These are phyloP conservation scores for Uria lomvia DNA, from an alignment of 2,113 vertebrate genomes.

Conservation along the genomic window DNA sequence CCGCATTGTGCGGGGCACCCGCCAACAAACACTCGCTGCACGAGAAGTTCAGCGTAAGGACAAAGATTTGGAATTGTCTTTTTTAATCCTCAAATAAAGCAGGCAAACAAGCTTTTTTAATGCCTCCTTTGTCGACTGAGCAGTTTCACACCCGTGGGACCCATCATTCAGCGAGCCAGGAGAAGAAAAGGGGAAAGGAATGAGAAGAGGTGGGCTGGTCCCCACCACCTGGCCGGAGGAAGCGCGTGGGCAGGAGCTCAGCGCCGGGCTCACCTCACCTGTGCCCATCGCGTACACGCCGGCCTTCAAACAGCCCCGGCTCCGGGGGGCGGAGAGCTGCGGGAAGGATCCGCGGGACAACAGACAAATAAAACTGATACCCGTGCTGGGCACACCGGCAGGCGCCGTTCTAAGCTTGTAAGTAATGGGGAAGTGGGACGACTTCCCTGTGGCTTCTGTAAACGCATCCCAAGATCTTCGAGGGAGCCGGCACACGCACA, in stretches of 20 bases:
- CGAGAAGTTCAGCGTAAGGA: slow-evolving; percentile 51
- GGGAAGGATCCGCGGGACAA: neutral
- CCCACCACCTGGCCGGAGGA: neutral
- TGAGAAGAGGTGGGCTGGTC: neutral
- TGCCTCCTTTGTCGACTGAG: neutral
- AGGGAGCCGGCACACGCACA: accelerated
- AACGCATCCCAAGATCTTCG: neutral
- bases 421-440: neutral
- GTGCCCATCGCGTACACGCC: accelerated
- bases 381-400: accelerated
- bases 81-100: slow-evolving; percentile 50
- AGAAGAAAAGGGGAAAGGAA: neutral
- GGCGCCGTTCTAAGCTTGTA: neutral
- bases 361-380: too few species aligned
- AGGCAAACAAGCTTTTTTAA: slow-evolving; percentile 33
- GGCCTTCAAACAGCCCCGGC: neutral
- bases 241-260: neutral
- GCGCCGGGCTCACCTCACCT: neutral
- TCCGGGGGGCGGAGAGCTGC: neutral
- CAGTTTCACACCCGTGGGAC: neutral
- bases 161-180: neutral
- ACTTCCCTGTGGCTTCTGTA: neutral
- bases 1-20: neutral
- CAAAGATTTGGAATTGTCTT: slow-evolving; percentile 60
- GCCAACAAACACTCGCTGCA: slow-evolving; percentile 26